These are phyloP conservation scores for Alentia gelatinosa DNA, from an alignment of 2,888 invertebrate genomes.

Conservation along the genomic window DNA sequence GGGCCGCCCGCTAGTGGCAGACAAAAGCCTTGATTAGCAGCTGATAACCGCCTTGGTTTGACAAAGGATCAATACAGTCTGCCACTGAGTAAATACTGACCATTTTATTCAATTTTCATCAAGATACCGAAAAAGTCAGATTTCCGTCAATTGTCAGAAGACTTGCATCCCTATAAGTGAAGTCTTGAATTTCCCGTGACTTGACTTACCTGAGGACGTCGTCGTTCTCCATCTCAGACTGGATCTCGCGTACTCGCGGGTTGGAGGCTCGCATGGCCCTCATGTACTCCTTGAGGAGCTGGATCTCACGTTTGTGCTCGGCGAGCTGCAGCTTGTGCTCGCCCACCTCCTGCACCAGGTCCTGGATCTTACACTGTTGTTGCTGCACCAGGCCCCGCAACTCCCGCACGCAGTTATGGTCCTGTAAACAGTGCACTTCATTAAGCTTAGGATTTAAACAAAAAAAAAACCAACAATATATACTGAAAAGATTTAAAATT, in stretches of 20 bases:
- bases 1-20: no score
- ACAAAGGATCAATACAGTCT: no score
- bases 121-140: no score
- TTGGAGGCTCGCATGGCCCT: constrained; percentile 94
- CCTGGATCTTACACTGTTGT: constrained; percentile 92
- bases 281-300: constrained; percentile 94
- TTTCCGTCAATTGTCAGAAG: no score
- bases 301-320: constrained; percentile 93
- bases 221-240: constrained; percentile 96
- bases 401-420: constrained; percentile 96
- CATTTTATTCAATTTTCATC: no score
- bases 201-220: constrained; percentile 86
- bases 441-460: not conserved
- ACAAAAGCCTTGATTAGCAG: no score
- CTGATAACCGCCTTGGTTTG: no score
- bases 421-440: constrained; percentile 80
- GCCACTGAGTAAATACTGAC: no score
- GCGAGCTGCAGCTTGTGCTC: constrained; percentile 93
- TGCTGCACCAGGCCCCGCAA: constrained; percentile 90
- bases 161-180: no score
- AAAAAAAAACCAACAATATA: not conserved
- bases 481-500: not conserved
- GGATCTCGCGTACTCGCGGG: constrained; percentile 94
- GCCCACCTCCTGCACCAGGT: constrained; percentile 91
- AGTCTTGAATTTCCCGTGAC: no score